Evolutionary conservation across 2,888 invertebrate species (phyloP).

Genomic region (Campaea margaritaria): DNA sequence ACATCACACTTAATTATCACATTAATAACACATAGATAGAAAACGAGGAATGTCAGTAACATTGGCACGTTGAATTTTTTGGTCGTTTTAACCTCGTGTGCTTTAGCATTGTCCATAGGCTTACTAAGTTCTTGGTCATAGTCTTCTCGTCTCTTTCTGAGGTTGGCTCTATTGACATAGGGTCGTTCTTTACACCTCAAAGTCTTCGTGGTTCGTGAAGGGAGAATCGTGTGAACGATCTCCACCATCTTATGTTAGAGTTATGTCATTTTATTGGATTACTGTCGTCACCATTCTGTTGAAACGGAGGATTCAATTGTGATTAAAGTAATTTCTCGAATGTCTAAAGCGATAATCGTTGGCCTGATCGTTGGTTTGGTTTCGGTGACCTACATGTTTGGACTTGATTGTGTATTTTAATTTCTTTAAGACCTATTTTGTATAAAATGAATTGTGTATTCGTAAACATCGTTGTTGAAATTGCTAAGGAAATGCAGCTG

Average conservation of each 20-base stretch:
- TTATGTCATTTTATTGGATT: conserved; percentile 71
- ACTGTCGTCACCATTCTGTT: conserved; percentile 45
- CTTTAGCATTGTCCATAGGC: conserved; percentile 76
- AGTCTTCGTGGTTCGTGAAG: conserved; percentile 53
- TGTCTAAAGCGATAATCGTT: conserved; percentile 48
- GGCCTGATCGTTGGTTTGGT: conserved; percentile 14
- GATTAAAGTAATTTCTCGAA: conserved; percentile 28
- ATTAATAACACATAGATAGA: conserved; percentile 76
- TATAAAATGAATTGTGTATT: too few species aligned
- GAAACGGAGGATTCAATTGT: conserved; percentile 9
- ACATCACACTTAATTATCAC: conserved; percentile 82
- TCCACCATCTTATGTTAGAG: conserved; percentile 74
- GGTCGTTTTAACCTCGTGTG: conserved; percentile 72
- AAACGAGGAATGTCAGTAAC: conserved; percentile 68
- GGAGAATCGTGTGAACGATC: conserved; percentile 78
- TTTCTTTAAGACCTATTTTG: too few species aligned
- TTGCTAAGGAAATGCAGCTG: too few species aligned
- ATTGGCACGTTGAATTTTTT: conserved; percentile 51
- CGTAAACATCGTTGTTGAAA: too few species aligned
- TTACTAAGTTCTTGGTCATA: conserved; percentile 51
- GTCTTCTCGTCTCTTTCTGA: conserved; percentile 57
- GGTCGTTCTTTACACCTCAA: conserved; percentile 55
- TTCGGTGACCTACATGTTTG: neutral
- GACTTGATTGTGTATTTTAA: too few species aligned
- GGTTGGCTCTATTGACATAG: conserved; percentile 58